Evolutionary conservation across 2,888 invertebrate genomes (phyloP).

Genomic region (Argyresthia goedartella): DNA sequence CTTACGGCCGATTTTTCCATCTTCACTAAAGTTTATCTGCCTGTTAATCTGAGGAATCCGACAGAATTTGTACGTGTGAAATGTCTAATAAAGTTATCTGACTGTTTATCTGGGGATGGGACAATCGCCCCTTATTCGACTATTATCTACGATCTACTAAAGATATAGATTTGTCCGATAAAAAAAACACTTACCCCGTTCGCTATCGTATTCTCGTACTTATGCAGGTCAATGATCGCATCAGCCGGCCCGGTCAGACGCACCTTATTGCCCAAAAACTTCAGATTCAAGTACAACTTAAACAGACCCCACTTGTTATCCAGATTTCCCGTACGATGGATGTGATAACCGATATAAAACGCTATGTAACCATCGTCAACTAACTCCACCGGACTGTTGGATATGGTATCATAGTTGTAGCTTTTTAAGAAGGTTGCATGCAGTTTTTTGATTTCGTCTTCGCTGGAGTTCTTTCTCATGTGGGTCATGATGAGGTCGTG

Average conservation of each 20-base stretch:
- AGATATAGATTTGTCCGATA: no score
- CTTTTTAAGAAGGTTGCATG: conserved; percentile 72
- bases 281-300: conserved; percentile 74
- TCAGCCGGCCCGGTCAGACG: conserved; percentile 77
- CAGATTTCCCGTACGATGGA: conserved; percentile 62
- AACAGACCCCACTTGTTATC: conserved; percentile 65
- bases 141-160: no score
- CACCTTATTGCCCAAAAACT: conserved; percentile 79
- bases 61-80: no score
- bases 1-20: no score
- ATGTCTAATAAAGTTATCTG: no score
- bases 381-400: conserved; percentile 67
- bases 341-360: conserved; percentile 79
- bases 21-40: no score
- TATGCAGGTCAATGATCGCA: conserved; percentile 75
- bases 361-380: conserved; percentile 81
- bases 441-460: conserved; percentile 50
- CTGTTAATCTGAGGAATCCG: no score
- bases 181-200: conserved; percentile 23
- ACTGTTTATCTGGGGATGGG: no score
- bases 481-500: conserved; percentile 78
- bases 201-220: conserved; percentile 72
- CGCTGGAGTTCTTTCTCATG: conserved; percentile 56
- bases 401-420: conserved; percentile 61
- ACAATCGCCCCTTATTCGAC: no score